Evolutionary conservation across 2,797 vertebrate genomes (phyloP), one percentile per base, ranked within the genome.

Genomic region (Glossophaga mutica): DNA sequence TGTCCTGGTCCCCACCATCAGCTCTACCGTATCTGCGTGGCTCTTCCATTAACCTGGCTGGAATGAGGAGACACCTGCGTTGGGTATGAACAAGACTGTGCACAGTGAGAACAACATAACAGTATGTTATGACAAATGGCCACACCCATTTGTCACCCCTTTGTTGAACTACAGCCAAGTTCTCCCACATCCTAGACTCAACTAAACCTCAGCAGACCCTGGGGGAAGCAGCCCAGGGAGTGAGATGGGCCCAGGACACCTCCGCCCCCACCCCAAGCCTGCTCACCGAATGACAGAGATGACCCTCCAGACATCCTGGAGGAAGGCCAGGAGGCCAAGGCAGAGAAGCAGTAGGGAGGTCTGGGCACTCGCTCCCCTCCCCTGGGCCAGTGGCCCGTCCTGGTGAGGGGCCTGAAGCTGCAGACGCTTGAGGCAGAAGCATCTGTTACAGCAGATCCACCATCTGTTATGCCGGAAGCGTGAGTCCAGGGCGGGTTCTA

Each of bases 211-310:
- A 19, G 7, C 57, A n/a, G 65, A 9, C 68, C 21, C 29, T 11
- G 42, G 4, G 16, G 1, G 0, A 52, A 37, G 52, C 44, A 67
- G 26, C 48, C 65, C 15, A 39, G 3, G 59, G 15, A 67, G 19
- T 24, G 42, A 87, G 19, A 34, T 2, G 19, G 59, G 39, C 44
- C 77, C n/a, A 14, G 48, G 55, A 46, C 37, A 22, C 83, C 26
- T 1, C 9, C 0, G 29, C 16, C 9, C 55, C 8, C 26, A 0
- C 1, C 3, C 52, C 9, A 4, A 21, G 5, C 44, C 62, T 48
- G 70, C 97, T 97, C 70, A 97, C 97, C 90, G 24, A 39, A 95
- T 34, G 34, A 42, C 76, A 10, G 22, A 3, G 1, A 83, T 1
- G 26, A 67, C 82, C 65, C 67, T 79, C 87, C 71, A 57, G 19